phyloP scores from a whole-genome alignment of 2,888 invertebrate genomes.

The Pollenia labialis region DNA sequence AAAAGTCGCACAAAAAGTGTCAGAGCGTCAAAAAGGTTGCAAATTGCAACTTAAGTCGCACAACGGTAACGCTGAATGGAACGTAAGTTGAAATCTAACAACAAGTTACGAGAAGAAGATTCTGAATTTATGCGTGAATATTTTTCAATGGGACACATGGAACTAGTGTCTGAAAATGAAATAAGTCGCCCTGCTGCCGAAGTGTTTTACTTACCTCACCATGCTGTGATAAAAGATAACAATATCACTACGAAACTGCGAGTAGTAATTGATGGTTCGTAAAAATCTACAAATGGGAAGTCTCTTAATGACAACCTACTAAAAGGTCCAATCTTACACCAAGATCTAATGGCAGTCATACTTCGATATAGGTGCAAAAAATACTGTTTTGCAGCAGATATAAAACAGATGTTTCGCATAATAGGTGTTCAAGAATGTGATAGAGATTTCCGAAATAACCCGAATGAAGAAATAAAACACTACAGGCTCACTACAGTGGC shows the following conservation, averaged over 20 bases:
- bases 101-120: neutral
- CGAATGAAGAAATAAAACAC: no score
- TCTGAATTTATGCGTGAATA: slow-evolving; percentile 37
- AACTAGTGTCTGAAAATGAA: slow-evolving; percentile 10
- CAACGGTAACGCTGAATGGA: no score
- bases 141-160: slow-evolving; percentile 47
- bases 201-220: slow-evolving; percentile 58
- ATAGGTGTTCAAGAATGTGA: slow-evolving; percentile 34
- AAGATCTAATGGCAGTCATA: slow-evolving; percentile 24
- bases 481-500: slow-evolving; percentile 43
- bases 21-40: no score
- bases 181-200: neutral
- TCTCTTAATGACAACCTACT: slow-evolving; percentile 57
- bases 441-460: slow-evolving; percentile 23
- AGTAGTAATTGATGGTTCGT: slow-evolving; percentile 15
- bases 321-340: slow-evolving; percentile 50
- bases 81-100: neutral
- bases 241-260: slow-evolving; percentile 58
- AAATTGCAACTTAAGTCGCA: no score
- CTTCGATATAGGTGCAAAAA: slow-evolving; percentile 37
- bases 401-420: slow-evolving; percentile 64
- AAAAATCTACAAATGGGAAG: slow-evolving; percentile 32
- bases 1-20: no score
- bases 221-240: slow-evolving; percentile 45
- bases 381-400: slow-evolving; percentile 44